Conservation (phyloP, 92 coral and sea anemone species). For the Paramuricea clavata region DNA sequence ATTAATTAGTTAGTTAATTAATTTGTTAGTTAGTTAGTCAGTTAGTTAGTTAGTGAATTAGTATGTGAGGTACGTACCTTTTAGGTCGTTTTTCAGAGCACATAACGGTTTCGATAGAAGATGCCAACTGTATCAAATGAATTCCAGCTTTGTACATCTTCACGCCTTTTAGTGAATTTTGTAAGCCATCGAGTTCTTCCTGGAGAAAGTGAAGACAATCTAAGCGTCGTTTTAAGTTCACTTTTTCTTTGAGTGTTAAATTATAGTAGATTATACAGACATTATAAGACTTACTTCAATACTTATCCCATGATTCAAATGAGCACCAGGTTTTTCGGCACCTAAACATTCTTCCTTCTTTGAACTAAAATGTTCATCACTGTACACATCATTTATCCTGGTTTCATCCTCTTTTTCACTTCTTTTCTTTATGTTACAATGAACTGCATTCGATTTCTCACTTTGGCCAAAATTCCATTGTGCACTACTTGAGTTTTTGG, state of each 20-base stretch:
- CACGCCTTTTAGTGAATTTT: conserved; percentile 31
- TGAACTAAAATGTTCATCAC: neutral
- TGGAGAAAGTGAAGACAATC: neutral
- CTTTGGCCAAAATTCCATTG: neutral
- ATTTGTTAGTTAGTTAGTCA: too few species aligned
- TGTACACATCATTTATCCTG: neutral
- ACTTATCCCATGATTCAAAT: neutral
- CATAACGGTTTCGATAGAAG: conserved; percentile 32
- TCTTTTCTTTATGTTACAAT: too few species aligned
- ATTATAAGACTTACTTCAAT: neutral
- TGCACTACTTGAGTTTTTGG: neutral
- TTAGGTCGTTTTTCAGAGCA: conserved; percentile 12
- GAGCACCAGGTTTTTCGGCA: neutral
- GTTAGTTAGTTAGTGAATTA: too few species aligned
- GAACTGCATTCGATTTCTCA: too few species aligned
- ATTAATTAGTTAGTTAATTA: too few species aligned
- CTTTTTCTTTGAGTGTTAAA: too few species aligned
- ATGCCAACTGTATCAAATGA: conserved; percentile 46
- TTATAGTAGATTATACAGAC: too few species aligned
- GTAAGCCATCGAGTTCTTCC: conserved; percentile 40
- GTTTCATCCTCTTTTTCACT: neutral
- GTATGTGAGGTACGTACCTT: neutral
- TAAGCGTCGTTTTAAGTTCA: too few species aligned
- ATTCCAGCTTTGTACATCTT: conserved; percentile 47
- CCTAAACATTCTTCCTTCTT: neutral